Evolutionary conservation across 2,797 vertebrate species (phyloP).

Genomic region (Pelodytes ibericus): DNA sequence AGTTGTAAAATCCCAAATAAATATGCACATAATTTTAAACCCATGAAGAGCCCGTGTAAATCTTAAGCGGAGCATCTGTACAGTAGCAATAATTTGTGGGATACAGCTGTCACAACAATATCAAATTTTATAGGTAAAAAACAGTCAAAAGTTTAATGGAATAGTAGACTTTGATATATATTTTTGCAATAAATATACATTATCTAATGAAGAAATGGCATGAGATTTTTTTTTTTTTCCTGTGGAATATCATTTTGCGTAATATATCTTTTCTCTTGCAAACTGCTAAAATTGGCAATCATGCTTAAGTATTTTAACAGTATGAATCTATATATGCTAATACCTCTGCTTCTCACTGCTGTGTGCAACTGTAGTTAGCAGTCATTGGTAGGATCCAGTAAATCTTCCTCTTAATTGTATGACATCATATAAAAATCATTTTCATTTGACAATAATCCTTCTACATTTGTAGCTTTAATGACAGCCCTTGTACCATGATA

Average conservation of each 20-base stretch:
- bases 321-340: slow-evolving; percentile 67
- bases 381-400: slow-evolving; percentile 25
- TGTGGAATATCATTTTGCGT: slow-evolving; percentile 65
- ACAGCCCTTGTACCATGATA: slow-evolving; percentile 9
- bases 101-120: slow-evolving; percentile 78
- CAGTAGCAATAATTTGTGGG: slow-evolving; percentile 72
- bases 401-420: slow-evolving; percentile 51
- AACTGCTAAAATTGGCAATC: slow-evolving; percentile 69
- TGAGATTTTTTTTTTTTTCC: slow-evolving; percentile 73
- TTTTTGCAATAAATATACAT: slow-evolving; percentile 77
- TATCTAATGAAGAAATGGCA: slow-evolving; percentile 77
- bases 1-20: slow-evolving; percentile 76
- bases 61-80: slow-evolving; percentile 76
- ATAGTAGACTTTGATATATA: slow-evolving; percentile 74
- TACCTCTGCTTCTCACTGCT: slow-evolving; percentile 62
- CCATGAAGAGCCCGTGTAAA: slow-evolving; percentile 71
- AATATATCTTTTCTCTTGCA: slow-evolving; percentile 67
- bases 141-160: slow-evolving; percentile 78
- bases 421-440: slow-evolving; percentile 52
- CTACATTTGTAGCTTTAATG: slow-evolving; percentile 29
- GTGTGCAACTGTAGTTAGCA: slow-evolving; percentile 21
- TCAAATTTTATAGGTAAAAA: slow-evolving; percentile 81
- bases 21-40: slow-evolving; percentile 75
- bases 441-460: slow-evolving; percentile 45
- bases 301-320: slow-evolving; percentile 63